Evolutionary conservation across 2,113 vertebrate genomes (phyloP).

Genomic region (Ailurus styani): DNA sequence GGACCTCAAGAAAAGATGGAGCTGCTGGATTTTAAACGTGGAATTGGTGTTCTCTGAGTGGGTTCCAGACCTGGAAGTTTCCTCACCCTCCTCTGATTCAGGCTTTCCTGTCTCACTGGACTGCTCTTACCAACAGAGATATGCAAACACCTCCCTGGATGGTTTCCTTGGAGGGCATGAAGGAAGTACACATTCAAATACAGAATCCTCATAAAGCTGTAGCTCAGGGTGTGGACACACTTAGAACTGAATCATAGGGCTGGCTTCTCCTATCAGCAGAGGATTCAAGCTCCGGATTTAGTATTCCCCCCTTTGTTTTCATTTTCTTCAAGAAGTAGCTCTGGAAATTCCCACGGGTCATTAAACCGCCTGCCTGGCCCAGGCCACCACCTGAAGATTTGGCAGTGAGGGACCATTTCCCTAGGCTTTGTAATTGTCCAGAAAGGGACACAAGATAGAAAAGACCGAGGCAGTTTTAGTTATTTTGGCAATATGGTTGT

Average conservation of each 20-base stretch:
- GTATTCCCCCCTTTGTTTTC: neutral
- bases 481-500: neutral
- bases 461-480: neutral
- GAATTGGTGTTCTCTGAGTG: slow-evolving; percentile 52
- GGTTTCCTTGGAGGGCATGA: neutral
- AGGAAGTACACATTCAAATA: neutral
- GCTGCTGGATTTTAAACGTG: slow-evolving; percentile 45
- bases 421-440: neutral
- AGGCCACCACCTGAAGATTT: neutral
- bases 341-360: slow-evolving; percentile 2
- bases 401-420: neutral
- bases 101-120: slow-evolving; percentile 35
- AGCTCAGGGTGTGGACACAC: neutral
- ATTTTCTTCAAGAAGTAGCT: slow-evolving; percentile 2
- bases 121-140: neutral
- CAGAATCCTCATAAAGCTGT: neutral
- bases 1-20: slow-evolving; percentile 33
- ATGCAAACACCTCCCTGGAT: neutral
- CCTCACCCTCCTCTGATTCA: slow-evolving; percentile 20
- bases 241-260: neutral
- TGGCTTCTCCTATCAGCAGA: neutral
- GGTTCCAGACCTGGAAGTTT: slow-evolving; percentile 17
- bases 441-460: neutral
- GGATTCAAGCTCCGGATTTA: neutral
- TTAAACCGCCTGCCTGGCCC: neutral